Conservation (phyloP, 2,113 vertebrate genomes). For the Tiliqua scincoides region DNA sequence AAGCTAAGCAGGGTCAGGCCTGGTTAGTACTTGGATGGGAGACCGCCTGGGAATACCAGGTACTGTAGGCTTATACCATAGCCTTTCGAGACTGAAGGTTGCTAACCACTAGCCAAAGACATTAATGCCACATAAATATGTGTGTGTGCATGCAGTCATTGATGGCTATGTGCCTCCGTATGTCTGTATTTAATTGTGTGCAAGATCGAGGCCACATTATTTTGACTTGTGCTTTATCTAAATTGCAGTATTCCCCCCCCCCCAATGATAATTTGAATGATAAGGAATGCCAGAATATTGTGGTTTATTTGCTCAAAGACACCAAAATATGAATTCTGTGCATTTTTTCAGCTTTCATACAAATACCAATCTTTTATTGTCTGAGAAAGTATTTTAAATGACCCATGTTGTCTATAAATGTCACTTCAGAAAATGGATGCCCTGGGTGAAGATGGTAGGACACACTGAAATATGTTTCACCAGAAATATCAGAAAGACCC, state of each 20-base stretch:
- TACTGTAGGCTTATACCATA: too few species aligned
- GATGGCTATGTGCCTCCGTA: background rate
- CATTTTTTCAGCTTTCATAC: constrained; percentile 39
- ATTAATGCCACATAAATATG: background rate
- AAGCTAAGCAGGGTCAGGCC: too few species aligned
- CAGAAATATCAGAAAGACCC: constrained; percentile 50
- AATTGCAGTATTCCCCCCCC: background rate
- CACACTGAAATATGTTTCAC: constrained; percentile 54
- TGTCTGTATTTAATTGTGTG: background rate
- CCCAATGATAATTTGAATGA: background rate
- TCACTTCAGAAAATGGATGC: constrained; percentile 46
- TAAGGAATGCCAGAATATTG: background rate
- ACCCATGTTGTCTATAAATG: constrained; percentile 55
- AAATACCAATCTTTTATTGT: constrained; percentile 34
- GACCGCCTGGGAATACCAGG: too few species aligned
- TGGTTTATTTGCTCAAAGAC: background rate
- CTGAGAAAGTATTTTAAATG: constrained; percentile 62
- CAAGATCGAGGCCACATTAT: background rate
- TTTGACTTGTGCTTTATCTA: background rate
- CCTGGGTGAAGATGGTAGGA: constrained; percentile 33
- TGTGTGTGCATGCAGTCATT: too few species aligned
- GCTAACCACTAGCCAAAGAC: background rate
- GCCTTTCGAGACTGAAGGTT: too few species aligned
- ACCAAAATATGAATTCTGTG: background rate
- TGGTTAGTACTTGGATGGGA: too few species aligned